phyloP scores from a whole-genome alignment of 2,888 invertebrate genomes.

The Acleris emargana region DNA sequence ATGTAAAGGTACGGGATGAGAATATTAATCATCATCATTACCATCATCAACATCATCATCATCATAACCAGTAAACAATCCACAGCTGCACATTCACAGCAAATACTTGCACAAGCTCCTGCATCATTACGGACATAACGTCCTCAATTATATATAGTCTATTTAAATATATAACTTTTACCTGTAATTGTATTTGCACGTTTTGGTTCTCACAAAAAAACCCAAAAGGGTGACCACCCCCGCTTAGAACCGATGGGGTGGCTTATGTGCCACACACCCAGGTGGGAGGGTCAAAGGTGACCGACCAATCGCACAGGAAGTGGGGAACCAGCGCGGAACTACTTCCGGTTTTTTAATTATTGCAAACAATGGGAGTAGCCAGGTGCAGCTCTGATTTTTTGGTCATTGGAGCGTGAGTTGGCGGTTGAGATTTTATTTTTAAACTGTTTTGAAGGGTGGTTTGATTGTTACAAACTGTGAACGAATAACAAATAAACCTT shows the following conservation, averaged over 20 bases:
- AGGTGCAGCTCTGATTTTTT: constrained; percentile 52
- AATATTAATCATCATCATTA: no score
- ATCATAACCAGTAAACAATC: no score
- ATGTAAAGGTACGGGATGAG: no score
- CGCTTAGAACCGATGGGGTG: constrained; percentile 37
- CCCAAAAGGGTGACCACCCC: constrained; percentile 33
- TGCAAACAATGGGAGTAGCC: constrained; percentile 59
- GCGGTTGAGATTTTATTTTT: constrained; percentile 26
- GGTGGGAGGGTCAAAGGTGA: constrained; percentile 79
- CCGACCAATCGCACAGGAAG: constrained; percentile 74
- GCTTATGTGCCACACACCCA: constrained; percentile 43
- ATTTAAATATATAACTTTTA: no score
- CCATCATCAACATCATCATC: no score
- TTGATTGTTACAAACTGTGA: no score
- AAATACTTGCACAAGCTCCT: no score
- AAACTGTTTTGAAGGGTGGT: not conserved
- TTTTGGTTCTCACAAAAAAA: constrained; percentile 19
- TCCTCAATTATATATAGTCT: no score
- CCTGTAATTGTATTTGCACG: constrained; percentile 32
- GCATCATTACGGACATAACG: no score
- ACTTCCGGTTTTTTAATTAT: constrained; percentile 74
- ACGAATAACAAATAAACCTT: no score
- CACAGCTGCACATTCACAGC: no score
- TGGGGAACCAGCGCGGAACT: constrained; percentile 61
- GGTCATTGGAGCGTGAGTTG: constrained; percentile 30